These are phyloP conservation scores for Girardinichthys multiradiatus DNA, from an alignment of 2,113 vertebrate genomes.

Conservation along the genomic window DNA sequence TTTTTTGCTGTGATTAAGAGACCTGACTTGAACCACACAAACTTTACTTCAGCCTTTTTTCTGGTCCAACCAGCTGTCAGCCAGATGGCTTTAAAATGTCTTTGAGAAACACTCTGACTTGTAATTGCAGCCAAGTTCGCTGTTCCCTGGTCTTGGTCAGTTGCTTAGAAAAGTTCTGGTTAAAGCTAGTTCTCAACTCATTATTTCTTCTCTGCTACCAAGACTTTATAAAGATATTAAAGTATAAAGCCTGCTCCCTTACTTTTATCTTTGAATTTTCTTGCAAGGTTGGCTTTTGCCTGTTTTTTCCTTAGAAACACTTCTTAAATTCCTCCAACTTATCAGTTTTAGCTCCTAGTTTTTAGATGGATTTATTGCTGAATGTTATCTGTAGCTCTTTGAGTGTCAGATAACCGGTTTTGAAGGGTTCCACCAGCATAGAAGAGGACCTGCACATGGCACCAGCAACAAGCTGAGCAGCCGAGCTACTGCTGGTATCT, in stretches of 20 bases:
- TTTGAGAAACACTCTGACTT: too few relatives aligned
- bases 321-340: neutral
- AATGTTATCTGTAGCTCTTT: constrained; percentile 78
- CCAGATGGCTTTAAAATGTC: neutral
- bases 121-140: too few relatives aligned
- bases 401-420: constrained; percentile 75
- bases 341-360: neutral
- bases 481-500: neutral
- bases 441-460: constrained; percentile 71
- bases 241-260: too few relatives aligned
- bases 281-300: too few relatives aligned
- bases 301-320: neutral
- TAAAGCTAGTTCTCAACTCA: too few relatives aligned
- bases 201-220: too few relatives aligned
- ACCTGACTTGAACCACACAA: neutral
- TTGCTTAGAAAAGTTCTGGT: too few relatives aligned
- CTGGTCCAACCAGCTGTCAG: neutral
- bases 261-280: too few relatives aligned
- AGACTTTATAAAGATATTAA: too few relatives aligned
- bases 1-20: neutral
- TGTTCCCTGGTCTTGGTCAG: too few relatives aligned
- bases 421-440: constrained; percentile 68
- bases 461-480: constrained; percentile 38
- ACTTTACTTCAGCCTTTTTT: neutral
- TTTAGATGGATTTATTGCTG: constrained; percentile 81